These are phyloP conservation scores for Rhingia campestris DNA, from an alignment of 2,888 invertebrate species.

Conservation along the genomic window DNA sequence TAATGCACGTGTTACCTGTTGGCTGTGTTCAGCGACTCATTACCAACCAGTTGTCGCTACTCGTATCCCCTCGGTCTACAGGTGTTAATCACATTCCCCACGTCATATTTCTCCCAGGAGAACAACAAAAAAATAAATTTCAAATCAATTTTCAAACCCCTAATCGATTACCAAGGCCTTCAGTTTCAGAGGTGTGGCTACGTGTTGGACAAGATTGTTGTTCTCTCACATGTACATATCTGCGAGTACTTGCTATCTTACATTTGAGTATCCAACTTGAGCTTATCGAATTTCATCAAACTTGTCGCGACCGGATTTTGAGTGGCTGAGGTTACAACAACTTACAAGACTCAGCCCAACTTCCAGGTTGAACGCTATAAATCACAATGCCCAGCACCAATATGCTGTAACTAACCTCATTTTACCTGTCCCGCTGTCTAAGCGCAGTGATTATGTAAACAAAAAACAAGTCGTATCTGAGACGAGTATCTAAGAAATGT, in stretches of 20 bases:
- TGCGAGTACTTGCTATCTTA: too few species aligned
- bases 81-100: slow-evolving; percentile 54
- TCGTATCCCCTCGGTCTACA: slow-evolving; percentile 39
- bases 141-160: slow-evolving; percentile 10
- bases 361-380: slow-evolving; percentile 61
- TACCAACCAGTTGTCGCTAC: slow-evolving; percentile 33
- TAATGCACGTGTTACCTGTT: slow-evolving; percentile 58
- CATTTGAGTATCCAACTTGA: too few species aligned
- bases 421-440: slow-evolving; percentile 6
- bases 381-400: slow-evolving; percentile 43
- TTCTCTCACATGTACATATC: not conserved
- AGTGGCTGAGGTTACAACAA: slow-evolving; percentile 3
- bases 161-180: slow-evolving; percentile 63
- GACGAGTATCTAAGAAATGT: slow-evolving; percentile 33
- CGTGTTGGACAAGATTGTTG: slow-evolving; percentile 20
- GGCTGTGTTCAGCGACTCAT: slow-evolving; percentile 11
- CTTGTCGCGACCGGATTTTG: slow-evolving; percentile 7
- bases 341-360: slow-evolving; percentile 24
- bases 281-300: not conserved
- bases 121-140: not conserved
- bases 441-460: slow-evolving; percentile 51
- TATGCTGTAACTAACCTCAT: slow-evolving; percentile 64
- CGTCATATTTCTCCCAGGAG: slow-evolving; percentile 11
- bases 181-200: slow-evolving; percentile 36
- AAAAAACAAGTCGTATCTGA: slow-evolving; percentile 27